These are phyloP conservation scores for Anguilla megastoma DNA, from an alignment of 2,797 vertebrate genomes.

Conservation along the genomic window DNA sequence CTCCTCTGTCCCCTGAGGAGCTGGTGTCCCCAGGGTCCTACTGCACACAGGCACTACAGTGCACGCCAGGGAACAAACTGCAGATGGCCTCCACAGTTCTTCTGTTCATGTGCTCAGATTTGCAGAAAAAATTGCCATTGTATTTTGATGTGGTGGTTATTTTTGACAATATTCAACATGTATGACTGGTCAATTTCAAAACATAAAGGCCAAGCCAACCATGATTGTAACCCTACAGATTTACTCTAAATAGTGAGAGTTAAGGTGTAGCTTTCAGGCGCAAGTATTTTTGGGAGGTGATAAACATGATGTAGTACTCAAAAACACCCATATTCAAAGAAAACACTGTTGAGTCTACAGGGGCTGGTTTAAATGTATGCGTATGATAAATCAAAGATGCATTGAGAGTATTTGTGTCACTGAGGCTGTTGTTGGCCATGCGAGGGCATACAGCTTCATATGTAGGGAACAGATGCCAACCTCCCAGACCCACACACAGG, in stretches of 20 bases:
- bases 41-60: slow-evolving; percentile 33
- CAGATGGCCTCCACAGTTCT: neutral
- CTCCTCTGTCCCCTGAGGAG: slow-evolving; percentile 64
- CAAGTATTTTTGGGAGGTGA: neutral
- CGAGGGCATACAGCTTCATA: neutral
- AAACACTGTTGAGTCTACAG: neutral
- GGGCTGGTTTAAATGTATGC: neutral
- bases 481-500: neutral
- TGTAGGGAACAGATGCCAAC: neutral
- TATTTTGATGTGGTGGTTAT: neutral
- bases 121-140: neutral
- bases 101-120: neutral
- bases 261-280: neutral
- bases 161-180: neutral
- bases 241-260: neutral
- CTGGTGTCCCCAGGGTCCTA: slow-evolving; percentile 68
- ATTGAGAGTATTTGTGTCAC: neutral
- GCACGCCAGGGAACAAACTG: neutral
- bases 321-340: neutral
- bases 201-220: neutral
- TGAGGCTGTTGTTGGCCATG: neutral
- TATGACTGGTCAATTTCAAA: neutral
- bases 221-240: neutral
- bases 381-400: neutral
- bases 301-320: neutral